Evolutionary conservation across 2,113 vertebrate genomes (phyloP).

Genomic region (Chaetura pelagica): DNA sequence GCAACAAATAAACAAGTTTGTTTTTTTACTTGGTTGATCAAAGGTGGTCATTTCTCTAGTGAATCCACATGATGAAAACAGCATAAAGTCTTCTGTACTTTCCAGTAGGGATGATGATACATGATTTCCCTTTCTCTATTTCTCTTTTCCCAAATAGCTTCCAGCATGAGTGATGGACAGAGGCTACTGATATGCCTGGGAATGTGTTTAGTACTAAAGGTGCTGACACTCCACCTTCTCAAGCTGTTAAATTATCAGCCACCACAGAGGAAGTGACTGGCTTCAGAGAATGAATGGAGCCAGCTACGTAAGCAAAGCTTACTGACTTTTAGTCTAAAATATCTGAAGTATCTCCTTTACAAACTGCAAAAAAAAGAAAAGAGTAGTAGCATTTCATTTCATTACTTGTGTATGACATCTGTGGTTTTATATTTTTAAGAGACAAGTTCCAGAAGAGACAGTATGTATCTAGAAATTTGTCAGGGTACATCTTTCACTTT

Average conservation of each 20-base stretch:
- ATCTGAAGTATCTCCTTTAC: constrained; percentile 31
- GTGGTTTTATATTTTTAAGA: not conserved
- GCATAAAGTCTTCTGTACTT: constrained; percentile 54
- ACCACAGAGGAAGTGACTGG: constrained; percentile 62
- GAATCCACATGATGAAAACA: constrained; percentile 78
- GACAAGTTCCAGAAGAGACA: not conserved
- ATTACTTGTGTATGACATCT: not conserved
- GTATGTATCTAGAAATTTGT: not conserved
- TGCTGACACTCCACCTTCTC: constrained; percentile 52
- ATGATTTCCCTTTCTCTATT: constrained; percentile 68
- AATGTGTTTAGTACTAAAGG: constrained; percentile 47
- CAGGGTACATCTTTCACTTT: not conserved
- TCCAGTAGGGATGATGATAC: constrained; percentile 69
- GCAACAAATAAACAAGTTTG: constrained; percentile 77
- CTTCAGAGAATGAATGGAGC: constrained; percentile 76
- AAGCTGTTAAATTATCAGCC: constrained; percentile 63
- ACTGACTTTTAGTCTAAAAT: constrained; percentile 64
- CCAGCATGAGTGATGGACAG: constrained; percentile 13
- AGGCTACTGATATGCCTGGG: constrained; percentile 13
- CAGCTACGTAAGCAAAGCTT: constrained; percentile 74
- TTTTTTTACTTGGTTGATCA: constrained; percentile 71
- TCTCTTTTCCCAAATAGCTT: constrained; percentile 60
- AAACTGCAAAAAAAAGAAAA: constrained; percentile 53
- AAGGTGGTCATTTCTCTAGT: constrained; percentile 82
- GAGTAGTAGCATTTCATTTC: not conserved